Evolutionary conservation across 1,140 invertebrate species (phyloP), one percentile per base, ranked within the genome.

Genomic region (Harpegnathos saltator): DNA sequence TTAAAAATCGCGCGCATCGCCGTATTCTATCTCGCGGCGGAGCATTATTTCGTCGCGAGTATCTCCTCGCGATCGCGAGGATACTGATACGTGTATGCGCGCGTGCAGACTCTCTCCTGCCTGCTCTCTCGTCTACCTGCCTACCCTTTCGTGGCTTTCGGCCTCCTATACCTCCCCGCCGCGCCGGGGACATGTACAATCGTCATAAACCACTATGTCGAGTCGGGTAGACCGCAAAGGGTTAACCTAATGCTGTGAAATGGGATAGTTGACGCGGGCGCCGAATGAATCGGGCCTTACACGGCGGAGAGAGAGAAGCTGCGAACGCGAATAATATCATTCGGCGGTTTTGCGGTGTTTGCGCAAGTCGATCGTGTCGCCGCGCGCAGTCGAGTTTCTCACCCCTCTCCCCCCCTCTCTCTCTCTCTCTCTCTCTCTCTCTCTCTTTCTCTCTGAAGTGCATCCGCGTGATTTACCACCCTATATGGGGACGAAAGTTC

Each of bases 241-340:
- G 52, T 80, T 71, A 71, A 80, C 33, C 52, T 69, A 69, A 69
- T 48, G 52, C 38, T 71, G 22, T 1, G 54, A 80, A 69, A 80
- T 24, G 9, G 9, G 38, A 48, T 71, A 56, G 52, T 80, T 80
- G 52, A 71, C 65, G 65, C 52, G 75, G n/a, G 54, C 38, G 33
- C 17, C 14, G 75, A 80, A 80, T 59, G 65, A 58, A 71, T 71
- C 52, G 17, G 54, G 54, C 58, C 68, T 82, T 61, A 74, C 11
- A 69, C 75, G 56, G 44, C 24, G 38, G 24, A 84, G 71, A 83
- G 73, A 38, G 24, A 84, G 71, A 83, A 78, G 87, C 84, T 69
- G 83, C 73, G 78, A 87, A 83, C 73, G 80, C 68, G 68, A 80
- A 56, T 11, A 73, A 84, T 87, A 75, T 22, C 54, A 38, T 71